phyloP scores from a whole-genome alignment of 1,140 invertebrate species.

The Drosophila ananassae region DNA sequence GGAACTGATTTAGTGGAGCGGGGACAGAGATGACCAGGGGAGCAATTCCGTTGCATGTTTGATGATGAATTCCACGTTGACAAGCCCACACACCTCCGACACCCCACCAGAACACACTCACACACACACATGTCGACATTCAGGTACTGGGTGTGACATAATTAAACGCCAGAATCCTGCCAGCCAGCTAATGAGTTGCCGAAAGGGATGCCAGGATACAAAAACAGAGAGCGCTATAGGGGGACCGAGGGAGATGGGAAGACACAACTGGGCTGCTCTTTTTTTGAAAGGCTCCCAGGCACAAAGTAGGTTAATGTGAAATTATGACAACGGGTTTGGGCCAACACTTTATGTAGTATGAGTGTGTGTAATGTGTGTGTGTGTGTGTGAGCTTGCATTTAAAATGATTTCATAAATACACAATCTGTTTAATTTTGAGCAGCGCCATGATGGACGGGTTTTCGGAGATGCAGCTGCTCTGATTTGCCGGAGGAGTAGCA shows the following conservation, averaged over 20 bases:
- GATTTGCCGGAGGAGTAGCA: conserved; percentile 52
- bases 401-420: conserved; percentile 64
- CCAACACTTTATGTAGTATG: neutral
- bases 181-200: conserved; percentile 63
- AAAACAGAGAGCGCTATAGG: neutral
- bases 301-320: conserved; percentile 72
- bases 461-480: conserved; percentile 26
- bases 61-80: conserved; percentile 70
- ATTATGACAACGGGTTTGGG: conserved; percentile 46
- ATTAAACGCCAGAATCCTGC: conserved; percentile 70
- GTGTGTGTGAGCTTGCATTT: conserved; percentile 34
- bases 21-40: conserved; percentile 35
- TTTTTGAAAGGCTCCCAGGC: conserved; percentile 18
- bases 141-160: conserved; percentile 59
- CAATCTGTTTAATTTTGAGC: conserved; percentile 47
- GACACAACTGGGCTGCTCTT: conserved; percentile 20
- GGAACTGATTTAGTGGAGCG: neutral
- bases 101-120: conserved; percentile 12
- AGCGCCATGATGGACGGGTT: conserved; percentile 28
- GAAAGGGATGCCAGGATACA: conserved; percentile 8
- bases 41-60: conserved; percentile 76
- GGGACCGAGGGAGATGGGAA: neutral
- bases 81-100: conserved; percentile 2
- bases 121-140: conserved; percentile 54
- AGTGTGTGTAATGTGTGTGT: neutral